These are phyloP conservation scores for Toxostoma redivivum DNA, from an alignment of 2,113 vertebrate species.

Conservation along the genomic window DNA sequence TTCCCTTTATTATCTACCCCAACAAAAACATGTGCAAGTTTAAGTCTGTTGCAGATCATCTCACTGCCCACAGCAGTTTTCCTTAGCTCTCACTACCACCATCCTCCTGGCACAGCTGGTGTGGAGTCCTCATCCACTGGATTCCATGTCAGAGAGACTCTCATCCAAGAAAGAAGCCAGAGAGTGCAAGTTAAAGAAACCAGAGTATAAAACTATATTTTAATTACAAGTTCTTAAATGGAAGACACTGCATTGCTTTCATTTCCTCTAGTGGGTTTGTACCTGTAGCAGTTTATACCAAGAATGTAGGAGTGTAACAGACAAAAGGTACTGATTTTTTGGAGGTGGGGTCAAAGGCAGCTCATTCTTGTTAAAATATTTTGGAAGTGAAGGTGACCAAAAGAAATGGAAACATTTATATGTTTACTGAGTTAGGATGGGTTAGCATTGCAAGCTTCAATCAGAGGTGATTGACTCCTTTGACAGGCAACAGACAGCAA, in stretches of 20 bases:
- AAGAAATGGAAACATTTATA: neutral
- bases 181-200: neutral
- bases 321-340: neutral
- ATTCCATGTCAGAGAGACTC: constrained; percentile 61
- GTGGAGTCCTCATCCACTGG: constrained; percentile 47
- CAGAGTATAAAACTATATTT: neutral
- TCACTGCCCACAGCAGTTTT: constrained; percentile 63
- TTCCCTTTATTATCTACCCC: constrained; percentile 19
- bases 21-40: constrained; percentile 11
- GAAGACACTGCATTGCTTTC: neutral
- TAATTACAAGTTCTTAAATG: neutral
- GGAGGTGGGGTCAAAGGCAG: neutral
- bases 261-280: neutral
- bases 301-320: neutral
- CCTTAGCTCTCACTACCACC: constrained; percentile 65
- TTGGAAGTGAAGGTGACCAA: neutral
- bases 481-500: neutral
- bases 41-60: constrained; percentile 13
- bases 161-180: neutral
- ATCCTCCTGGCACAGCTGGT: neutral
- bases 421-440: neutral
- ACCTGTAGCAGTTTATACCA: neutral
- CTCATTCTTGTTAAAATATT: neutral
- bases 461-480: neutral
- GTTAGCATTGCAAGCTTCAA: neutral